phyloP scores from a whole-genome alignment of 2,113 vertebrate genomes.

The Urocitellus parryii region DNA sequence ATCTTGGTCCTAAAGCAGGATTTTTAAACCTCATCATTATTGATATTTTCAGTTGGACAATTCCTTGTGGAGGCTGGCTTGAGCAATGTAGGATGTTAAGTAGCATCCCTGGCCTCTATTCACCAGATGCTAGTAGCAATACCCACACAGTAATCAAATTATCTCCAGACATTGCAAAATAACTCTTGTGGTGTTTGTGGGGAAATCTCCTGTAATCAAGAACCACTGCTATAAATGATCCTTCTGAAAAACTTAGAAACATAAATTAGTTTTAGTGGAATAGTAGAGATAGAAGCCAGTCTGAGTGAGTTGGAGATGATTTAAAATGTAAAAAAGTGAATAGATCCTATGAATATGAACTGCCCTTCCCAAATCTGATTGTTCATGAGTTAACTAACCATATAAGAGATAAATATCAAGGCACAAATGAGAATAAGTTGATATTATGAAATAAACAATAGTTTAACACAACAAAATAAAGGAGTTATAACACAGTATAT shows the following conservation, averaged over 20 bases:
- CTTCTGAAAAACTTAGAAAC: neutral
- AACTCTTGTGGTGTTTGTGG: neutral
- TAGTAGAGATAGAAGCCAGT: neutral
- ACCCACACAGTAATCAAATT: neutral
- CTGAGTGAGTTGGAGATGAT: neutral
- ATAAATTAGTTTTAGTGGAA: neutral
- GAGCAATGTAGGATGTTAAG: neutral
- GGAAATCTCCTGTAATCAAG: too few species aligned
- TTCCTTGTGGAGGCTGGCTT: neutral
- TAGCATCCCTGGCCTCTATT: neutral
- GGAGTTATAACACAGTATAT: neutral
- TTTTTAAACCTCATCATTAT: constrained; percentile 19
- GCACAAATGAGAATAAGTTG: neutral
- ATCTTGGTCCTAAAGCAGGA: neutral
- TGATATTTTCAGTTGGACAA: neutral
- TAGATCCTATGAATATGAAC: neutral
- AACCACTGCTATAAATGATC: neutral
- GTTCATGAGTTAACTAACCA: neutral
- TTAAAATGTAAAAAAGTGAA: neutral
- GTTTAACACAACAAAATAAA: neutral
- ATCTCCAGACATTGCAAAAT: constrained; percentile 26
- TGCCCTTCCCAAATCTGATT: neutral
- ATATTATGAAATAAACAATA: constrained; percentile 8
- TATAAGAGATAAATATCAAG: neutral
- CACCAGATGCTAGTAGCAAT: neutral